Percentiles rank a stretch among this genome's conserved stretches.
These are phyloP conservation scores for Bedellia somnulentella DNA, from an alignment of 2,888 invertebrate genomes.

Conservation along the genomic window DNA sequence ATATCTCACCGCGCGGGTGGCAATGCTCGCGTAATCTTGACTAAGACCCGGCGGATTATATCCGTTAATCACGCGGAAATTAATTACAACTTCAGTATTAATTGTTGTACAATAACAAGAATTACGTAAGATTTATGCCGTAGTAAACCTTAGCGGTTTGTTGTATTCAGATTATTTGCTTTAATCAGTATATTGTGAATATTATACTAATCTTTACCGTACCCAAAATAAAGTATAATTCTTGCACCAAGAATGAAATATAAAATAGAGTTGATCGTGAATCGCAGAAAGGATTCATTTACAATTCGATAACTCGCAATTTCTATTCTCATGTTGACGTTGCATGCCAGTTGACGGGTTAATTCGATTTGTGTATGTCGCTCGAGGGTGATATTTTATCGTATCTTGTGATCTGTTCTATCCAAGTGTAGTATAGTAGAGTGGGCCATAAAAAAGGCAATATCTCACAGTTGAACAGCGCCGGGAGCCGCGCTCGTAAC, in stretches of 20 bases:
- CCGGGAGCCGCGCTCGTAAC: constrained; percentile 51
- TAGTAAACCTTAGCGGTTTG: constrained; percentile 1
- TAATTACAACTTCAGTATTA: constrained; percentile 60
- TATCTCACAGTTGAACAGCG: constrained; percentile 59
- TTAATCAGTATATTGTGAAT: too few relatives aligned
- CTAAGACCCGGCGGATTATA: constrained; percentile 57
- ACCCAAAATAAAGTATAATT: too few relatives aligned
- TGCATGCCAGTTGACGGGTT: constrained; percentile 60
- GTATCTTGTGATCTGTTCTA: constrained; percentile 60
- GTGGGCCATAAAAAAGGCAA: constrained; percentile 60
- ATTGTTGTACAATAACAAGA: constrained; percentile 54
- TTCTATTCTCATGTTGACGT: constrained; percentile 49
- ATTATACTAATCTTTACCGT: too few relatives aligned
- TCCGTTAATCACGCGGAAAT: constrained; percentile 58
- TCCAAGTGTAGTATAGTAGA: constrained; percentile 55
- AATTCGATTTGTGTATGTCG: constrained; percentile 48
- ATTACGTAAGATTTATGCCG: constrained; percentile 26
- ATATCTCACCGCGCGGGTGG: constrained; percentile 49
- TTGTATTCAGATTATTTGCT: too few relatives aligned
- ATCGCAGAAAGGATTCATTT: constrained; percentile 17
- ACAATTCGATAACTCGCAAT: constrained; percentile 46
- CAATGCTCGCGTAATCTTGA: constrained; percentile 56
- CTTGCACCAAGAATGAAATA: too few relatives aligned
- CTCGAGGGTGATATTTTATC: constrained; percentile 57
- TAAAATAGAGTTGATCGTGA: too few relatives aligned